Conservation (phyloP, 2,797 vertebrate species). For the Cynopterus sphinx region DNA sequence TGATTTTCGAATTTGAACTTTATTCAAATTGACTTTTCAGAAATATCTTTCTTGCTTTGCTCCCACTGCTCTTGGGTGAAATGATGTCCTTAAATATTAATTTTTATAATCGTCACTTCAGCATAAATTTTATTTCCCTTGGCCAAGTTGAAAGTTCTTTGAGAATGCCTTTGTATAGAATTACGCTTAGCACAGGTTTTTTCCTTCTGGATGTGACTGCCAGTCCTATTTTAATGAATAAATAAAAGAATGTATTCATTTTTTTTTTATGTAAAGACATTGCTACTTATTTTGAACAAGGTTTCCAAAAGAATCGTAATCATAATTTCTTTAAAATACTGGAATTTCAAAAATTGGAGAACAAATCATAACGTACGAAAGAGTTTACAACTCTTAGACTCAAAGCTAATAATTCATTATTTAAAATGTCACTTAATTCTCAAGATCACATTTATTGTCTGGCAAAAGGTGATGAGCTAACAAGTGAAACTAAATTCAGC, state of each 20-base stretch:
- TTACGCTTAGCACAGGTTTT: not conserved
- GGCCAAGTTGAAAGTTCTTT: not conserved
- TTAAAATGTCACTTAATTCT: not conserved
- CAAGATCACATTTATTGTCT: not conserved
- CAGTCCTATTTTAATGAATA: not conserved
- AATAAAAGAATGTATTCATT: not conserved
- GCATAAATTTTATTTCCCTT: not conserved
- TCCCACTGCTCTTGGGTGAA: not conserved
- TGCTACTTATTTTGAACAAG: not conserved
- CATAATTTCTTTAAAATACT: constrained; percentile 6
- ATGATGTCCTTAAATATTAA: not conserved
- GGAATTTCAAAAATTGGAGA: constrained; percentile 22
- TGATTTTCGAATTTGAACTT: not conserved
- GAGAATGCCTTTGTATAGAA: not conserved
- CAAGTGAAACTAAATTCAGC: not conserved
- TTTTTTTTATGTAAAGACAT: not conserved
- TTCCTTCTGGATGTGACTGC: not conserved
- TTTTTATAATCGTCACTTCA: not conserved
- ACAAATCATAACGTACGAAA: not conserved
- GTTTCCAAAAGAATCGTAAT: not conserved
- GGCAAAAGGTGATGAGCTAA: not conserved
- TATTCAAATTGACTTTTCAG: not conserved
- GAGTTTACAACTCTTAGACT: not conserved
- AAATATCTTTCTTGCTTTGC: not conserved
- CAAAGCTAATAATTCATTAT: not conserved